phyloP scores from a whole-genome alignment of 2,113 vertebrate genomes.

The Protobothrops mucrosquamatus region DNA sequence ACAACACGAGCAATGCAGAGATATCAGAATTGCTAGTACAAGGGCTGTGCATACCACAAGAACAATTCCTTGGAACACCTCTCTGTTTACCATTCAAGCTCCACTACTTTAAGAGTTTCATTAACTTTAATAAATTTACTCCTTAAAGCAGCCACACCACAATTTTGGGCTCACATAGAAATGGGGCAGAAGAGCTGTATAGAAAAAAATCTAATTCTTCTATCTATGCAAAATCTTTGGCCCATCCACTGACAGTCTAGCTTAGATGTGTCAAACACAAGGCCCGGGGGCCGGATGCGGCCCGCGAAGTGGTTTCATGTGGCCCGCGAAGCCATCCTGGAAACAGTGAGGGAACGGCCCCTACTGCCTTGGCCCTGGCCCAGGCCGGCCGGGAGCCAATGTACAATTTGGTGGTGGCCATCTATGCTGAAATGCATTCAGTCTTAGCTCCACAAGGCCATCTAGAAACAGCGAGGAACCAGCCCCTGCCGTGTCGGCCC shows the following conservation, averaged over 20 bases:
- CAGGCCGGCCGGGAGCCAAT: too few species aligned
- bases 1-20: background rate
- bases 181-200: background rate
- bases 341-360: too few species aligned
- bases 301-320: too few species aligned
- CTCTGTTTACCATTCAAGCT: background rate
- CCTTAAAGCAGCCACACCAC: background rate
- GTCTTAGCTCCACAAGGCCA: too few species aligned
- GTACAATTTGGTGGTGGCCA: too few species aligned
- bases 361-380: too few species aligned
- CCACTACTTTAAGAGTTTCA: background rate
- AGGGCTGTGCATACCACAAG: background rate
- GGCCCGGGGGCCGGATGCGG: too few species aligned
- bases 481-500: too few species aligned
- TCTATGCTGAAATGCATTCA: too few species aligned
- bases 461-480: too few species aligned
- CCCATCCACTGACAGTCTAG: background rate
- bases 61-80: background rate
- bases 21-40: background rate
- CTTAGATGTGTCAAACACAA: background rate
- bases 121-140: background rate
- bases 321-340: too few species aligned
- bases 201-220: background rate
- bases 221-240: background rate
- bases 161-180: background rate